Evolutionary conservation across 2,888 invertebrate genomes (phyloP).

Genomic region (Myathropa florea): DNA sequence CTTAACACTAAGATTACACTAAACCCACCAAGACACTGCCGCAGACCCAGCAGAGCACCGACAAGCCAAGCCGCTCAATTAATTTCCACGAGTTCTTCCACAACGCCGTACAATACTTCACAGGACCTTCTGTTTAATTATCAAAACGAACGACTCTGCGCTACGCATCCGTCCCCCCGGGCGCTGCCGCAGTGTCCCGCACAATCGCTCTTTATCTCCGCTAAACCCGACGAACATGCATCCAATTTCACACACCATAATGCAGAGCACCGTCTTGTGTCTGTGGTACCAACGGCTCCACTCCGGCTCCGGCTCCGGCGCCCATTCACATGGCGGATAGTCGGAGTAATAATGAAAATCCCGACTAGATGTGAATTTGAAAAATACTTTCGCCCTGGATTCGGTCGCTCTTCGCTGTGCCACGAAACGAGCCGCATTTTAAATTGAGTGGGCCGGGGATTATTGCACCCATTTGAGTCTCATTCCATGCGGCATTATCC

Average conservation of each 20-base stretch:
- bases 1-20: slow-evolving; percentile 64
- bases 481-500: slow-evolving; percentile 41
- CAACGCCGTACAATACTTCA: not conserved
- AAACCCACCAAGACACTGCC: slow-evolving; percentile 50
- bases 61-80: slow-evolving; percentile 56
- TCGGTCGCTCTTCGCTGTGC: slow-evolving; percentile 4
- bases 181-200: not conserved
- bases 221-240: slow-evolving; percentile 61
- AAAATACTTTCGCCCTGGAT: slow-evolving; percentile 23
- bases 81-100: slow-evolving; percentile 52
- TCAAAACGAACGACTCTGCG: slow-evolving; percentile 37
- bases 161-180: not conserved
- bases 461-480: slow-evolving; percentile 60
- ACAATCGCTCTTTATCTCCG: slow-evolving; percentile 27
- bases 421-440: slow-evolving; percentile 63
- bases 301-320: not conserved
- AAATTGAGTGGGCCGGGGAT: slow-evolving; percentile 67
- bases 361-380: slow-evolving; percentile 69
- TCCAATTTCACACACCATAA: slow-evolving; percentile 71
- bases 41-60: not conserved
- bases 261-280: slow-evolving; percentile 20
- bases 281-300: slow-evolving; percentile 2
- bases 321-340: slow-evolving; percentile 53
- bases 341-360: slow-evolving; percentile 62
- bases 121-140: slow-evolving; percentile 58